Evolutionary conservation across 1,140 invertebrate genomes (phyloP).

Genomic region (Atta cephalotes): DNA sequence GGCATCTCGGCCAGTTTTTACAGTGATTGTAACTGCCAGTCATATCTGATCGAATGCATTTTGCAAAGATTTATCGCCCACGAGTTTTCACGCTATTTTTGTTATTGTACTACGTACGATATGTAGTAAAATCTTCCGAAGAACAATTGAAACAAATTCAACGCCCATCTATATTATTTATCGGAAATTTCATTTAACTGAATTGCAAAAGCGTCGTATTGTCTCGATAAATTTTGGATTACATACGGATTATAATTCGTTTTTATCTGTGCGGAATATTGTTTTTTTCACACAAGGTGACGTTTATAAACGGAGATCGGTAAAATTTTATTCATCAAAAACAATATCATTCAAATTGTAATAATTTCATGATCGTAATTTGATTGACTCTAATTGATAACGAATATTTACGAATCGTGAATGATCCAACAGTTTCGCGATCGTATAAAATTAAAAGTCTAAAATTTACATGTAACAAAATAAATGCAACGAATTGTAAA

Average conservation of each 20-base stretch:
- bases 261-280: constrained; percentile 22
- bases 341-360: constrained; percentile 3
- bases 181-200: constrained; percentile 57
- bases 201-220: constrained; percentile 51
- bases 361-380: constrained; percentile 39
- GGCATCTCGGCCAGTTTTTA: constrained; percentile 28
- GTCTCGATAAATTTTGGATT: constrained; percentile 58
- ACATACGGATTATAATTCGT: constrained; percentile 50
- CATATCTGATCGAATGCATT: constrained; percentile 63
- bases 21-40: constrained; percentile 61
- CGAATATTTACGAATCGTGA: constrained; percentile 25
- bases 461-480: constrained; percentile 21
- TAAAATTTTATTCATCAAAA: constrained; percentile 26
- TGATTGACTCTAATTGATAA: constrained; percentile 46
- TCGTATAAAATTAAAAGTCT: constrained; percentile 48
- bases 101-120: constrained; percentile 20
- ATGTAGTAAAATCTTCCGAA: constrained; percentile 43
- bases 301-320: not conserved
- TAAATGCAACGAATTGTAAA: constrained; percentile 31
- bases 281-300: constrained; percentile 19
- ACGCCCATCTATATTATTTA: constrained; percentile 57
- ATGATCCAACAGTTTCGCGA: constrained; percentile 6
- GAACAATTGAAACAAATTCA: constrained; percentile 57
- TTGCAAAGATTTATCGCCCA: constrained; percentile 57
- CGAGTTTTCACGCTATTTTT: constrained; percentile 56